These are phyloP conservation scores for Leptinotarsa peninsularis DNA, from an alignment of 2,888 invertebrate species.

Conservation along the genomic window DNA sequence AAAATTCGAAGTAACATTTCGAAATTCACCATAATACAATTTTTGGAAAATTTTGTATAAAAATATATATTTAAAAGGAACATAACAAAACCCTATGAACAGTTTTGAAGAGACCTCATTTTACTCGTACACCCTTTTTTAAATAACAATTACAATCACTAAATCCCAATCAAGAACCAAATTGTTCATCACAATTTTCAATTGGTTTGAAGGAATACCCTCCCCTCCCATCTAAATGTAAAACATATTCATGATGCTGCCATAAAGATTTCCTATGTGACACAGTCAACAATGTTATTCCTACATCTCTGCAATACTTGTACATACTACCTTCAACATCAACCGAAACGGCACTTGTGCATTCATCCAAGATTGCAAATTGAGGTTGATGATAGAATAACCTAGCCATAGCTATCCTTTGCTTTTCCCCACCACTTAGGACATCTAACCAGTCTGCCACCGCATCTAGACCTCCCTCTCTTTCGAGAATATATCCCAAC, in stretches of 20 bases:
- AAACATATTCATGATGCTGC: constrained; percentile 96
- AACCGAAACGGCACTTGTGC: constrained; percentile 98
- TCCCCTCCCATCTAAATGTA: constrained; percentile 97
- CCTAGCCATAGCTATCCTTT: constrained; percentile 97
- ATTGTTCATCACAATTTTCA: constrained; percentile 87
- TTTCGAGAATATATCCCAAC: constrained; percentile 82
- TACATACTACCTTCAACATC: constrained; percentile 99
- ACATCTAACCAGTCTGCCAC: constrained; percentile 99
- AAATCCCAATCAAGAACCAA: constrained; percentile 76
- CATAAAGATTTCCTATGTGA: constrained; percentile 97
- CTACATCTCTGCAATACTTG: constrained; percentile 87
- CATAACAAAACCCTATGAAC: neutral
- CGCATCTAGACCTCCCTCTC: constrained; percentile 91
- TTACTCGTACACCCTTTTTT: neutral
- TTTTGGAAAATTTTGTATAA: neutral
- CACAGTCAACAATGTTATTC: constrained; percentile 96
- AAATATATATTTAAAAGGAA: neutral
- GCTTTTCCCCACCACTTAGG: constrained; percentile 97
- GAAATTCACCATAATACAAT: neutral
- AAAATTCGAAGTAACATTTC: neutral
- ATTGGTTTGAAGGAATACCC: constrained; percentile 88
- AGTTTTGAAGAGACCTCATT: neutral
- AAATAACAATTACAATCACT: constrained; percentile 2
- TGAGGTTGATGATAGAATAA: constrained; percentile 97
- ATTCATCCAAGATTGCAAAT: constrained; percentile 98